These are phyloP conservation scores for Zophobas atratus DNA, from an alignment of 1,140 invertebrate genomes.

Conservation along the genomic window DNA sequence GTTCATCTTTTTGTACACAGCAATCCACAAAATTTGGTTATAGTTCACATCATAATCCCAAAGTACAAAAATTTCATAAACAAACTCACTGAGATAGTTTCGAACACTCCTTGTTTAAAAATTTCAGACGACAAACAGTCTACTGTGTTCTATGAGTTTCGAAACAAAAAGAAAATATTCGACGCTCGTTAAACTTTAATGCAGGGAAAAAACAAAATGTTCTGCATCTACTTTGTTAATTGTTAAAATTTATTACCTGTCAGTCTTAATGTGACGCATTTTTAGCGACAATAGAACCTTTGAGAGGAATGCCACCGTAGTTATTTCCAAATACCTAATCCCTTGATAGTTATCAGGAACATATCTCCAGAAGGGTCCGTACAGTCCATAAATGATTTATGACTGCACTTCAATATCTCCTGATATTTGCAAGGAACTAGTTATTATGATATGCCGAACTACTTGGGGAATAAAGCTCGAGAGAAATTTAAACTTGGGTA, in stretches of 20 bases:
- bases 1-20: no score
- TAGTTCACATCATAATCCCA: no score
- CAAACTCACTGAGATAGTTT: no score
- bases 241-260: slow-evolving; percentile 32
- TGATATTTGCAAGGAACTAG: slow-evolving; percentile 42
- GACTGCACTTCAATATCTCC: slow-evolving; percentile 31
- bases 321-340: slow-evolving; percentile 9
- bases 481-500: slow-evolving; percentile 13
- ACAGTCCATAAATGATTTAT: slow-evolving; percentile 40
- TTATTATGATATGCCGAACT: slow-evolving; percentile 15
- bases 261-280: not conserved
- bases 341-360: slow-evolving; percentile 39
- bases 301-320: slow-evolving; percentile 31
- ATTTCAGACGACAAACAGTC: no score
- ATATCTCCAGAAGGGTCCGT: slow-evolving; percentile 30
- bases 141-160: no score
- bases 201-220: slow-evolving; percentile 1
- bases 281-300: slow-evolving; percentile 10
- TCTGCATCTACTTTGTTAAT: slow-evolving; percentile 3
- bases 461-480: slow-evolving; percentile 18
- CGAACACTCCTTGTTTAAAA: no score
- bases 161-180: no score
- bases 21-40: no score
- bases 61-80: no score
- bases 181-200: no score